Conservation (phyloP, 2,797 vertebrate genomes). For the Cygnus olor region DNA sequence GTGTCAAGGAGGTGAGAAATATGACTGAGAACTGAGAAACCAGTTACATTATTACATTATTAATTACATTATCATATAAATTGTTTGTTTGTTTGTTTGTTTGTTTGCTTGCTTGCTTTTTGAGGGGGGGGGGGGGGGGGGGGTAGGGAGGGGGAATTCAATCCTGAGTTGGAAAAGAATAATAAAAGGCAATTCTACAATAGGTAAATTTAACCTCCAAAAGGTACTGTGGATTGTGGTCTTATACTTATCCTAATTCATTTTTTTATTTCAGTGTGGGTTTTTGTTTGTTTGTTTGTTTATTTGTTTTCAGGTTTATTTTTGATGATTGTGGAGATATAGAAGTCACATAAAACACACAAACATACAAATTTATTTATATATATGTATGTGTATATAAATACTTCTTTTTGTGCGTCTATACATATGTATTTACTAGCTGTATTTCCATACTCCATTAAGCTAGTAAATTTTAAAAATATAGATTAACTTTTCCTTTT, state of each 20-base stretch:
- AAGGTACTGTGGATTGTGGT: not conserved
- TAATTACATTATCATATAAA: not conserved
- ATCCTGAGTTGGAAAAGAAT: not conserved
- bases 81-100: not conserved
- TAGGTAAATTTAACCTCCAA: not conserved
- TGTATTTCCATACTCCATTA: not conserved
- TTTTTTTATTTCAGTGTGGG: not conserved
- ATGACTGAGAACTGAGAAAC: not conserved
- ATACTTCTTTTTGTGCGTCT: not conserved
- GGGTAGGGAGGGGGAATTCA: not conserved
- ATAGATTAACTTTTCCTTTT: not conserved
- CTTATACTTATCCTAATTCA: not conserved
- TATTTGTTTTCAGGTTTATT: not conserved
- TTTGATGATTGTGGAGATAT: not conserved
- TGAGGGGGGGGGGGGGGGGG: no score
- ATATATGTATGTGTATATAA: not conserved
- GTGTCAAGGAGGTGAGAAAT: not conserved
- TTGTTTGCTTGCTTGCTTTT: no score
- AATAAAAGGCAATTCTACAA: not conserved
- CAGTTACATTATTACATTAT: no score
- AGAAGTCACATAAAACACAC: not conserved
- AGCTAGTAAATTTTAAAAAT: not conserved
- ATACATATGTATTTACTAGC: not conserved
- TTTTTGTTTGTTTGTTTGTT: no score
- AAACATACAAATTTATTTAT: not conserved